Base-by-base conservation (phyloP, 2,888 invertebrate genomes). In the Tipula helvola region DNA sequence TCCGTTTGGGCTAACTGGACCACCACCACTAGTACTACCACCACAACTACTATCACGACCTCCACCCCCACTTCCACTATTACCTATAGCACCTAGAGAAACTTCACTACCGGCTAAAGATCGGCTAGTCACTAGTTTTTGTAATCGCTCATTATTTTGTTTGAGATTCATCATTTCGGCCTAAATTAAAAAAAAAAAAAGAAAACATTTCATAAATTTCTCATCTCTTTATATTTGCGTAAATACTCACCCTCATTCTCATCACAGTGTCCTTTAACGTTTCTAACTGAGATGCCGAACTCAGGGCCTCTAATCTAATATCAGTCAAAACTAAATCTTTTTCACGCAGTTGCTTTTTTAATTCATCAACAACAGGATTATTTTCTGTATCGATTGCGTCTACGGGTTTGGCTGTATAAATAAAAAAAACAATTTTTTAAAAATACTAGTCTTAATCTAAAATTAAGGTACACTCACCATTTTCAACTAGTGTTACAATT, bases 311-410 rank as follows among this genome's bases (percentile, higher is more conserved):
- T 88, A 99, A 93, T 88, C 99, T 93, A 87, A 99, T 98, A 91
- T 99, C 99, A 2, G 99, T 99, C 88, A 99, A 93, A 87, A 98
- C 97, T 90, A 98, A 94, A 91, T 99, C 99, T 91, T 99, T 99
- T 90, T 99, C 98, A 52, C 98, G 93, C 86, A 99, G 93, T 90
- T 99, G 98, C 90, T 97, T 96, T 91, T 97, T 97, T 89, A 99
- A 92, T 89, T 98, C 97, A 89, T 96, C 96, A 5, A 94, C 96
- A 90, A 92, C 90, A 87, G 91, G 93, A 85, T 90, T 90, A 83
- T 88, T 88, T 41, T 92, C 91, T 41, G 89, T 89, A 2, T 92
- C 91, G 86, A 92, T 91, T 88, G 91, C 91, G 89, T 92, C 91
- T 87, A 91, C 90, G 83, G 91, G 92, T 87, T 91, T 92, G 52